Evolutionary conservation across 2,888 invertebrate genomes (phyloP), one percentile per base, ranked within the genome.

Genomic region (Hololepta plana): DNA sequence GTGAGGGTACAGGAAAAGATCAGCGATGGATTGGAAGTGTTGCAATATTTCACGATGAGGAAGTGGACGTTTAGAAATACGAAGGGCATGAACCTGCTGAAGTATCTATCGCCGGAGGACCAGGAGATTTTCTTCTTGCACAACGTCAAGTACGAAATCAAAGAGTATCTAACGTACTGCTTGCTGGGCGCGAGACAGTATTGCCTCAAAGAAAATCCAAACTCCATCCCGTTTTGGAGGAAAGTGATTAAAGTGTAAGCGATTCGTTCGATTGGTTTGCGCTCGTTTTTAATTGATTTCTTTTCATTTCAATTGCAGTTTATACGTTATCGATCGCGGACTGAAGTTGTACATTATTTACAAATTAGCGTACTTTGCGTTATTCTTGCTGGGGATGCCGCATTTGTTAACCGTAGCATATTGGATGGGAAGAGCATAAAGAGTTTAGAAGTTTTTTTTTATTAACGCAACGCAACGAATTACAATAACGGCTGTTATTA

Each of bases 181-280:
- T 67, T 85, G 11, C 60, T 74, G 32, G 88, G 87, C 0, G 69
- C 75, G 13, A 64, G 85, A 7, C 68, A 72, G 34, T 87, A 64
- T 46, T 73, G 79, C 40, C 57, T 85, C 33, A 84, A 84, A 35
- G 88, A 90, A 37, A 72, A 74, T 38, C 67, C 71, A 1, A 58
- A 67, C 4, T 72, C 30, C 15, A 14, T 36, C 11, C 32, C 32
- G n/a, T 33, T 32, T 23, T 27, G 32, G n/a, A 30, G 35, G 8
- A 13, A 31, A n/a, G 15, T 33, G 20, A 22, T 26, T 11, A 32
- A 34, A 23, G 11, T 34, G 34, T 34, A 32, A 32, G 34, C n/a
- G n/a, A n/a, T n/a, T n/a, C n/a, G n/a, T n/a, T n/a, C n/a, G n/a
- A n/a, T n/a, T n/a, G n/a, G n/a, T n/a, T n/a, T n/a, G n/a, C n/a